Base-by-base conservation (phyloP, 2,888 invertebrate genomes). In the Myopa testacea region DNA sequence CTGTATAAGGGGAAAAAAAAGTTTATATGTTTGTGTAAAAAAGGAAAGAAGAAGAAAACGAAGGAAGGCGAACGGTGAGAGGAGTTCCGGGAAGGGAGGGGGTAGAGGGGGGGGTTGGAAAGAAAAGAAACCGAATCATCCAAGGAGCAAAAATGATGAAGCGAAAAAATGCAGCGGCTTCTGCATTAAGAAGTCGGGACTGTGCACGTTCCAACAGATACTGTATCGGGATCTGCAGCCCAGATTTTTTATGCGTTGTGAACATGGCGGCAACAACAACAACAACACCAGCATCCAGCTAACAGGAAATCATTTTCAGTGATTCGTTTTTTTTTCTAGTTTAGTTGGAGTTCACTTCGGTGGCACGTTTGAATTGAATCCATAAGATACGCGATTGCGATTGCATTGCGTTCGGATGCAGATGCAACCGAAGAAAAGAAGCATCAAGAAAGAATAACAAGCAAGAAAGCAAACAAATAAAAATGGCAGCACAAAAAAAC, bases 301-400 rank as follows among this genome's bases (percentile, higher is more conserved):
- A 50, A 74, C 71, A 75, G 60, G 67, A 78, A 75, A 75, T 65
- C 75, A 75, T 75, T 75, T 78, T 55, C 70, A 69, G 75, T 55
- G 40, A 74, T 75, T 71, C 40, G 14, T 65, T 65, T 38, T 65
- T 19, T 70, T 70, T 73, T 73, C n/a, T 45, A 37, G 55, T 55
- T 14, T 1, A 45, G 45, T 45, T 45, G 19, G 34, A 26, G 14
- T 72, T 70, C 58, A 38, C 45, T 14, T 62, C 79, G 81, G 81
- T 81, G 81, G 83, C 82, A 83, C 82, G 82, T 83, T 83, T 81
- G 82, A 82, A 82, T 83, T 81, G 83, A 81, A 81, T 82, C 80
- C 81, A 75, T 78, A 67, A 79, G 68, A 76, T 74, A 73, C 60
- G 76, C 72, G 16, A 60, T 26, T 55, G 74, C 65, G 55, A 67